Conservation (phyloP, 2,888 invertebrate species). For the Molorchus minor region DNA sequence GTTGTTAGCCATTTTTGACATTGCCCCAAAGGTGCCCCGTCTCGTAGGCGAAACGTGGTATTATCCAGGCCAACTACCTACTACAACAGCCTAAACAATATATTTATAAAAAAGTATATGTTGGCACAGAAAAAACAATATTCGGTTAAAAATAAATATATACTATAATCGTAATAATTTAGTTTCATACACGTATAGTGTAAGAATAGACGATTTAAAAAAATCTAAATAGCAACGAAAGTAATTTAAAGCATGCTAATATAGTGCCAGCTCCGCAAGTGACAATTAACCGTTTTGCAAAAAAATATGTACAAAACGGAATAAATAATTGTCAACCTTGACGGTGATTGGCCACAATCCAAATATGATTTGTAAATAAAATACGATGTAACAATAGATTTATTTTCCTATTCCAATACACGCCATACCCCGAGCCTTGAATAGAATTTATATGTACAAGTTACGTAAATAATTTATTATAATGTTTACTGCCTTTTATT, state of each 20-base stretch:
- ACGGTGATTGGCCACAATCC: conserved; percentile 6
- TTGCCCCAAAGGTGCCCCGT: not conserved
- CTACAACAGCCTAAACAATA: too few species aligned
- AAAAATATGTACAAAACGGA: conserved; percentile 3
- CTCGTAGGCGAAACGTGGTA: not conserved
- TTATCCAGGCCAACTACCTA: too few species aligned
- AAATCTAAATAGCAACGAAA: too few species aligned
- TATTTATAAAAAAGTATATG: not conserved
- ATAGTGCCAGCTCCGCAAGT: too few species aligned
- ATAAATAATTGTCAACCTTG: not conserved
- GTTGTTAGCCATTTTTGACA: too few species aligned
- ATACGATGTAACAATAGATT: conserved; percentile 9
- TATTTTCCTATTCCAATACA: conserved; percentile 3
- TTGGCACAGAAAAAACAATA: not conserved
- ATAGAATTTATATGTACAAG: not conserved
- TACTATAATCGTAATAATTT: too few species aligned
- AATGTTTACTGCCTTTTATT: conserved; percentile 7
- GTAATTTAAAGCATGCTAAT: too few species aligned
- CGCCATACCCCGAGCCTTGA: not conserved
- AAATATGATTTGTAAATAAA: conserved; percentile 12
- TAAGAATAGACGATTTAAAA: too few species aligned
- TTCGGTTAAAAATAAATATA: too few species aligned
- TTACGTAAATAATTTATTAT: conserved; percentile 6
- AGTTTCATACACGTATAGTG: too few species aligned
- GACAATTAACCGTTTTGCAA: too few species aligned